Percentiles rank a stretch among this genome's conserved stretches.
These are phyloP conservation scores for Saguinus midas DNA, from an alignment of 2,113 vertebrate species.

Conservation along the genomic window DNA sequence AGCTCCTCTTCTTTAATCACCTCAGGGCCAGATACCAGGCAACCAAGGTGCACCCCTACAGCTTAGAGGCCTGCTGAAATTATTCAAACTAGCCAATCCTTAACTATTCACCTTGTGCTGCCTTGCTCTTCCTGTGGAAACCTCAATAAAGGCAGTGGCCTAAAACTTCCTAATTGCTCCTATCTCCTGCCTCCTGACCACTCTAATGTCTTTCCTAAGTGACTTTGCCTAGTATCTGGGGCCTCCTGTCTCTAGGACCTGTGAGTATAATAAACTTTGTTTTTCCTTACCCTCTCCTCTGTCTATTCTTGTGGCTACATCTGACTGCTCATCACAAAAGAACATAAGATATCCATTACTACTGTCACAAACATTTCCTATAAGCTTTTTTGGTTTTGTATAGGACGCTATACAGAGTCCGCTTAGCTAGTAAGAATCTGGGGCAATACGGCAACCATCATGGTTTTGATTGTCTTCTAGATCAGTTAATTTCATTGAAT, in stretches of 20 bases:
- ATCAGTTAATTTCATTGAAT: neutral
- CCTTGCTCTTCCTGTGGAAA: neutral
- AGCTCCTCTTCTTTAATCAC: neutral
- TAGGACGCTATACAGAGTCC: neutral
- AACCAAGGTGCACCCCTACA: neutral
- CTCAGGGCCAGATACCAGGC: neutral
- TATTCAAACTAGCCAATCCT: neutral
- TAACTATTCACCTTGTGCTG: neutral
- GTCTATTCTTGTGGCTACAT: neutral
- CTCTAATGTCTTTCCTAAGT: neutral
- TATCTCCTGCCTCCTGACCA: neutral
- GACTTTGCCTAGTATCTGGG: neutral
- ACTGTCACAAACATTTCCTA: neutral
- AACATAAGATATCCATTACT: neutral
- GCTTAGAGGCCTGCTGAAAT: neutral
- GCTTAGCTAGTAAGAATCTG: neutral
- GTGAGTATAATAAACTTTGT: neutral
- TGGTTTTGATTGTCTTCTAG: neutral
- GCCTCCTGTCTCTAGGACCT: neutral
- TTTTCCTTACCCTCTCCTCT: neutral
- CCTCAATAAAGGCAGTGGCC: neutral
- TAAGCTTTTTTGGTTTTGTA: neutral
- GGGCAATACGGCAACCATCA: neutral
- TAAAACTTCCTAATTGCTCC: neutral
- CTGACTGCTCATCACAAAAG: neutral